Evolutionary conservation across 1,140 invertebrate species (phyloP).

Genomic region (Ganaspis sp.): DNA sequence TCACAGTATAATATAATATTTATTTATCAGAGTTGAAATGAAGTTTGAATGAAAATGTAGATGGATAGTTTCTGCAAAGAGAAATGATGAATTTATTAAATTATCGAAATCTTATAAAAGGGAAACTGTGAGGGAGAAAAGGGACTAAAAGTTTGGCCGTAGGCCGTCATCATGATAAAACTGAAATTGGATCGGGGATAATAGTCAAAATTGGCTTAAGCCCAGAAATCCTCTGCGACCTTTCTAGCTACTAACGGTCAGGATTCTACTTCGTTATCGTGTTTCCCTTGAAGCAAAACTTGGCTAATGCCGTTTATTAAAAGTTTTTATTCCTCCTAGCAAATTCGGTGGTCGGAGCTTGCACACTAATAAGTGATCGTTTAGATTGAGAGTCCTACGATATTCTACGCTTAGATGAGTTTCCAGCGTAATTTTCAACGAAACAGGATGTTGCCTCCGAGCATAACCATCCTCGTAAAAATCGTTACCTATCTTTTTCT

Average conservation of each 20-base stretch:
- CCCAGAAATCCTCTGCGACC: constrained; percentile 53
- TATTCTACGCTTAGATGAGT: constrained; percentile 31
- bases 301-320: constrained; percentile 61
- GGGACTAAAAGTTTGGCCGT: constrained; percentile 9
- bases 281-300: constrained; percentile 52
- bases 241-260: constrained; percentile 57
- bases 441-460: constrained; percentile 48
- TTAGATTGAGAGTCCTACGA: constrained; percentile 49
- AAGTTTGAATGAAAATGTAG: no score
- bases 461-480: constrained; percentile 20
- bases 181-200: constrained; percentile 67
- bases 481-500: constrained; percentile 3
- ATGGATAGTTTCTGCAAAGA: not conserved
- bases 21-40: no score
- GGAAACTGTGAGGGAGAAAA: not conserved
- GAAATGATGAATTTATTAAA: not conserved
- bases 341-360: constrained; percentile 49
- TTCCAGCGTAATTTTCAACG: constrained; percentile 5
- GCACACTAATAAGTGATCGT: constrained; percentile 50
- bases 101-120: constrained; percentile 8
- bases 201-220: constrained; percentile 68
- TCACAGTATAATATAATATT: no score
- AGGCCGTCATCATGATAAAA: constrained; percentile 46
- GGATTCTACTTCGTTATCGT: constrained; percentile 59
- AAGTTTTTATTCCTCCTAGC: constrained; percentile 65